A percentile compares a stretch with the other conserved stretches of the same genome.
These are phyloP conservation scores for Odontesthes bonariensis DNA, from an alignment of 2,113 vertebrate species.

Conservation along the genomic window DNA sequence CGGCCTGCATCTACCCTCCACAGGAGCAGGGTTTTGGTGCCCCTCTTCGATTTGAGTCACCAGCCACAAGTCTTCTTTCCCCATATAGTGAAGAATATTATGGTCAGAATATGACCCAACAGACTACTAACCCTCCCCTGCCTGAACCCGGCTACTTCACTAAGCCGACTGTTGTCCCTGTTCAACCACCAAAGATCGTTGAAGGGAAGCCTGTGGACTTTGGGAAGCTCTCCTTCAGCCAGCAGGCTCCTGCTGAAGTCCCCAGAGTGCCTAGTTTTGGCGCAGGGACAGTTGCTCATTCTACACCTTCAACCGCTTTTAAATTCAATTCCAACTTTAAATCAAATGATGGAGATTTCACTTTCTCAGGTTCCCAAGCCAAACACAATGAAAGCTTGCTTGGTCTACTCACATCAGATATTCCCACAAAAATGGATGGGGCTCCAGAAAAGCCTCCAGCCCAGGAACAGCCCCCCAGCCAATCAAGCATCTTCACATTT, in stretches of 20 bases:
- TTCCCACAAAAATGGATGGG: conserved; percentile 84
- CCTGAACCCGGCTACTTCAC: conserved; percentile 98
- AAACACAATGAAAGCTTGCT: conserved; percentile 91
- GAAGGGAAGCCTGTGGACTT: conserved; percentile 88
- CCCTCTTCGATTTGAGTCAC: conserved; percentile 91
- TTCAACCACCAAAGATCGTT: conserved; percentile 82
- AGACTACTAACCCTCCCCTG: conserved; percentile 89
- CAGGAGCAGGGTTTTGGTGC: conserved; percentile 91
- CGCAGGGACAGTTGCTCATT: conserved; percentile 77
- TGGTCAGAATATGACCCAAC: conserved; percentile 87
- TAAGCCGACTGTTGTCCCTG: conserved; percentile 83
- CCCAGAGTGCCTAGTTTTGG: conserved; percentile 83
- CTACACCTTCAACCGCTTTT: conserved; percentile 86
- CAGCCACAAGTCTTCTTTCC: conserved; percentile 89
- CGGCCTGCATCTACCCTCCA: conserved; percentile 91
- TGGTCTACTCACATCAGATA: conserved; percentile 91
- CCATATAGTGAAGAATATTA: conserved; percentile 94
- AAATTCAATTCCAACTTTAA: conserved; percentile 99
- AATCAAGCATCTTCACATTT: conserved; percentile 86
- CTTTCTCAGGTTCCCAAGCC: conserved; percentile 88
- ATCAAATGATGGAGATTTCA: conserved; percentile 96
- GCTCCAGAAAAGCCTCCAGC: conserved; percentile 72
- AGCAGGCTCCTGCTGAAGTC: conserved; percentile 83
- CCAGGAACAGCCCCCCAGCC: conserved; percentile 70
- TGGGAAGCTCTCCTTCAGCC: conserved; percentile 88